Conservation (phyloP, 2,797 vertebrate genomes). For the Pachyuromys duprasi region DNA sequence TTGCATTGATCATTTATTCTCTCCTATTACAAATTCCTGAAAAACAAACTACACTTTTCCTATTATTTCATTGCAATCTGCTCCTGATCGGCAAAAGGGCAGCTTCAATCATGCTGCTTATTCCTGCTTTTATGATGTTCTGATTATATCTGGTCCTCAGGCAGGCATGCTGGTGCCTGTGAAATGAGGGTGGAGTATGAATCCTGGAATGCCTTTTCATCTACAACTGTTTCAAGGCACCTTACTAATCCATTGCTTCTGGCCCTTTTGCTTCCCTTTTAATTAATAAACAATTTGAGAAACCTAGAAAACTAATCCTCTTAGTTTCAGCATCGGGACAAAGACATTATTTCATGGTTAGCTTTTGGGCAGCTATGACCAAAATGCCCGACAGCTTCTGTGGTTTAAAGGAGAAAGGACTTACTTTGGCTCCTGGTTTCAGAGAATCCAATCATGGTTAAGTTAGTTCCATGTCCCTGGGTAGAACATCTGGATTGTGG, state of each 20-base stretch:
- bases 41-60: neutral
- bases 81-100: neutral
- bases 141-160: neutral
- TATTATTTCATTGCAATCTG: neutral
- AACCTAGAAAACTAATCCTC: neutral
- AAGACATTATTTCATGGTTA: neutral
- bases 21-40: neutral
- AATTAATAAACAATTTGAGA: neutral
- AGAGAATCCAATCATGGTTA: neutral
- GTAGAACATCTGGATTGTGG: neutral
- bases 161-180: neutral
- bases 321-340: neutral
- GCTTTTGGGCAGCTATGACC: neutral
- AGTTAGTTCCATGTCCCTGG: neutral
- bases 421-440: neutral
- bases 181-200: too few relatives aligned
- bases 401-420: neutral
- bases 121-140: neutral
- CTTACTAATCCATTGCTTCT: constrained; percentile 8
- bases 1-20: neutral
- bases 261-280: neutral
- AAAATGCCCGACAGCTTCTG: neutral
- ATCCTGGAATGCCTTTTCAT: neutral
- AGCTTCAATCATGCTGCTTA: neutral
- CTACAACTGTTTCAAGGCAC: constrained; percentile 9